phyloP scores from a whole-genome alignment of 2,888 invertebrate species.

The Erpobdella octoculata region DNA sequence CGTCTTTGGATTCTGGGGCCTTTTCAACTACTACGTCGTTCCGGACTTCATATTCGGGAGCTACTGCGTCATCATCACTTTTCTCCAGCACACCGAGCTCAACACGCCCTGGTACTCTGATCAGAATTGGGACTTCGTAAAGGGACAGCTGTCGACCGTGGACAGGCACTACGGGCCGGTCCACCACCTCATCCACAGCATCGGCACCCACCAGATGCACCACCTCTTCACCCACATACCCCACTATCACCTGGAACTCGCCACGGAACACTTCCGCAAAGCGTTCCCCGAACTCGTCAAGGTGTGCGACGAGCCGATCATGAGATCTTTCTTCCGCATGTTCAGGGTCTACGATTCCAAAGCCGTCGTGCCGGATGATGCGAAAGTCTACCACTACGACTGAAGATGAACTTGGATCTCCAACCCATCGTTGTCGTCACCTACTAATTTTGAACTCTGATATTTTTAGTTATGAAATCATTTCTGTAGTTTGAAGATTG shows the following conservation, averaged over 20 bases:
- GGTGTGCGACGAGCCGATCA: slow-evolving; percentile 42
- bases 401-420: neutral
- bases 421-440: neutral
- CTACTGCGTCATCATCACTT: slow-evolving; percentile 46
- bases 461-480: neutral
- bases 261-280: slow-evolving; percentile 44
- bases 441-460: too few species aligned
- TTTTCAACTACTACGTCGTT: slow-evolving; percentile 42
- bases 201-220: slow-evolving; percentile 46
- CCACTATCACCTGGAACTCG: slow-evolving; percentile 48
- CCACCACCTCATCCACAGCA: slow-evolving; percentile 46
- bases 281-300: slow-evolving; percentile 43
- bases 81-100: slow-evolving; percentile 48
- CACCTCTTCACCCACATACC: slow-evolving; percentile 48
- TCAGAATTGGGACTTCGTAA: slow-evolving; percentile 45
- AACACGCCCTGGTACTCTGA: slow-evolving; percentile 47
- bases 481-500: neutral
- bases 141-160: slow-evolving; percentile 47
- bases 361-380: slow-evolving; percentile 33
- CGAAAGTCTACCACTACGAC: slow-evolving; percentile 32
- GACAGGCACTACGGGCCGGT: slow-evolving; percentile 48
- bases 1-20: slow-evolving; percentile 37
- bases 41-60: slow-evolving; percentile 45
- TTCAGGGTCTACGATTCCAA: slow-evolving; percentile 41
- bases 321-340: slow-evolving; percentile 44